Percentiles rank a stretch among this genome's conserved stretches.
phyloP scores from a whole-genome alignment of 2,888 invertebrate genomes.

The Flexamia atlantica region DNA sequence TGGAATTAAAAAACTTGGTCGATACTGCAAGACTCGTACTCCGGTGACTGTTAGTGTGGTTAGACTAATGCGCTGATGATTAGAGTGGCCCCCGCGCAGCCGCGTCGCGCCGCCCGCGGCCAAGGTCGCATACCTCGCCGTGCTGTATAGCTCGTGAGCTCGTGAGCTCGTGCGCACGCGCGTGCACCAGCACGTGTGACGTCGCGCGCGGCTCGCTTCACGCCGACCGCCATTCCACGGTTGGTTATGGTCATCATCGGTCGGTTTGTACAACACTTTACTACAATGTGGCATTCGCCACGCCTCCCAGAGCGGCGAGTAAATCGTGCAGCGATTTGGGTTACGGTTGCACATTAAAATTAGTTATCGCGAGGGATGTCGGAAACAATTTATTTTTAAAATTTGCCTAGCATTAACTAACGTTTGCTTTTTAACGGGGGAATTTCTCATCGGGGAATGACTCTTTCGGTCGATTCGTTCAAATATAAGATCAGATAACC shows the following conservation, averaged over 20 bases:
- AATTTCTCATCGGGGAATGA: no score
- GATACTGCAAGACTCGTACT: no score
- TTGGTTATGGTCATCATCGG: constrained; percentile 1
- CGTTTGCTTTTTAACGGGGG: no score
- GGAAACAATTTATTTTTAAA: no score
- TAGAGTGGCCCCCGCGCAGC: not conserved
- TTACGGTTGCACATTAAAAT: no score
- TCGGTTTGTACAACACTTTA: not conserved
- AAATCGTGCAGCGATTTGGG: no score
- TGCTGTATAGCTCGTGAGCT: not conserved
- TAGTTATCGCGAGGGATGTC: no score
- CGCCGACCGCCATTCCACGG: constrained; percentile 14
- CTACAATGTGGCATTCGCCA: not conserved
- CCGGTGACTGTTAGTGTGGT: not conserved
- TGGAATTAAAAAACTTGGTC: no score
- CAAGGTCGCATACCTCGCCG: constrained; percentile 21
- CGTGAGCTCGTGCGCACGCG: not conserved
- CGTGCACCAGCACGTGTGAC: constrained; percentile 4
- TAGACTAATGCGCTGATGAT: not conserved
- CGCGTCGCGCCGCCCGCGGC: not conserved
- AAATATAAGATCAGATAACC: no score
- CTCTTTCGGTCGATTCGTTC: no score
- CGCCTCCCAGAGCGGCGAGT: no score
- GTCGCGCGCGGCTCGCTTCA: not conserved
- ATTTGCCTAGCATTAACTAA: no score